phyloP scores from a whole-genome alignment of 64 coral and sea anemone species.

The Porites australiensis region DNA sequence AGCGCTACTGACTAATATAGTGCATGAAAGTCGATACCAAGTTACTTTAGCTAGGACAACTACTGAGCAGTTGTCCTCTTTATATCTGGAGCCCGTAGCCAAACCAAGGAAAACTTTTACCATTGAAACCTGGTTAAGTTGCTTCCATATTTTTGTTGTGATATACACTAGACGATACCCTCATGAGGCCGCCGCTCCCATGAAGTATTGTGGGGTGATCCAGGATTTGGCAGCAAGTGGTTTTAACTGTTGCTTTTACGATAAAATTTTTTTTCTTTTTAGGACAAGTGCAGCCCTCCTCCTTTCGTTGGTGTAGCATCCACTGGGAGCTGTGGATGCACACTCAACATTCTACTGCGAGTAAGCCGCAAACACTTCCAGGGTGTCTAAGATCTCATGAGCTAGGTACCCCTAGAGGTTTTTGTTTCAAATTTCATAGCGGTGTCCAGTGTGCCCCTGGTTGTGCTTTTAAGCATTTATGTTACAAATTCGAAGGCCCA shows the following conservation, averaged over 20 bases:
- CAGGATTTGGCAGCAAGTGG: slow-evolving; percentile 18
- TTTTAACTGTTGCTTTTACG: slow-evolving; percentile 10
- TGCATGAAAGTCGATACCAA: slow-evolving; percentile 10
- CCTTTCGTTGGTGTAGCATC: slow-evolving; percentile 17
- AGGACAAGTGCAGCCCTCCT: neutral
- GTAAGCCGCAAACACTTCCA: neutral
- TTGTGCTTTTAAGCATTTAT: slow-evolving; percentile 26
- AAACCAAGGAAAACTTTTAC: neutral
- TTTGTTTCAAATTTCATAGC: neutral
- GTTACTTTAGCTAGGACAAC: neutral
- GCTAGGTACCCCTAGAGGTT: neutral
- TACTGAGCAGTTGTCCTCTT: neutral
- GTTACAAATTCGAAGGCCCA: neutral
- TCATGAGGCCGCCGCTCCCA: slow-evolving; percentile 11
- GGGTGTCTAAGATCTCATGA: neutral
- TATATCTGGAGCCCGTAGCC: neutral
- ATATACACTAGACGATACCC: slow-evolving; percentile 12
- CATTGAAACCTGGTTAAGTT: neutral
- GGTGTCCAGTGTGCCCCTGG: slow-evolving; percentile 1
- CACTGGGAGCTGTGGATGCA: slow-evolving; percentile 28
- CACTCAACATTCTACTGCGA: neutral
- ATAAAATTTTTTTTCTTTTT: neutral
- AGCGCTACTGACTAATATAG: neutral
- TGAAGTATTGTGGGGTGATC: slow-evolving; percentile 27
- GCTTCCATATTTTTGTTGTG: slow-evolving; percentile 21